phyloP scores from a whole-genome alignment of 2,797 vertebrate species.

The Sebastes steindachneri region DNA sequence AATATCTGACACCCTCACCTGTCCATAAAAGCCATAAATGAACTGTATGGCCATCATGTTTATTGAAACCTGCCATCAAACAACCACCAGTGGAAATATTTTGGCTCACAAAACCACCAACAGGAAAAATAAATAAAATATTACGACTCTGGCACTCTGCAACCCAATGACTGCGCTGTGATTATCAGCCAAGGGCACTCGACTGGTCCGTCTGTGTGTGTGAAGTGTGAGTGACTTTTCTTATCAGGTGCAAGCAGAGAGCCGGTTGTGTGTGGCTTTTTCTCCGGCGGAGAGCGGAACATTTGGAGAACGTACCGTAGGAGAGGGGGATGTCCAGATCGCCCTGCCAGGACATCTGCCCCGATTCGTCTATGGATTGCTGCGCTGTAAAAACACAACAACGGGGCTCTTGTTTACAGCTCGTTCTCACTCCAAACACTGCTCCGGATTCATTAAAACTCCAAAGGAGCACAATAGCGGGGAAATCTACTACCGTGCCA shows the following conservation, averaged over 20 bases:
- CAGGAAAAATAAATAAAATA: constrained; percentile 14
- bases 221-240: constrained; percentile 25
- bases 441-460: constrained; percentile 21
- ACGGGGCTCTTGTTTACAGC: constrained; percentile 49
- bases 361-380: constrained; percentile 82
- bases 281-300: background rate
- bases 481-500: constrained; percentile 6
- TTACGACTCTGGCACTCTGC: background rate
- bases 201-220: background rate
- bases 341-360: constrained; percentile 80
- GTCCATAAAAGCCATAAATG: background rate
- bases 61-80: constrained; percentile 20
- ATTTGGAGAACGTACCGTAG: constrained; percentile 76
- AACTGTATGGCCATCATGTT: background rate
- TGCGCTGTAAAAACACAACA: constrained; percentile 78
- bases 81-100: background rate
- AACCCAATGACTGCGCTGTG: background rate
- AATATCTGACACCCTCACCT: background rate
- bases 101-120: background rate
- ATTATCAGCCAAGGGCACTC: constrained; percentile 29
- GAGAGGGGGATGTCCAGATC: constrained; percentile 82
- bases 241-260: constrained; percentile 56
- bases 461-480: constrained; percentile 29
- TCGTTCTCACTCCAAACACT: background rate
- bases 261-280: constrained; percentile 8